Evolutionary conservation across 1,140 invertebrate species (phyloP).

Genomic region (Spodoptera litura): DNA sequence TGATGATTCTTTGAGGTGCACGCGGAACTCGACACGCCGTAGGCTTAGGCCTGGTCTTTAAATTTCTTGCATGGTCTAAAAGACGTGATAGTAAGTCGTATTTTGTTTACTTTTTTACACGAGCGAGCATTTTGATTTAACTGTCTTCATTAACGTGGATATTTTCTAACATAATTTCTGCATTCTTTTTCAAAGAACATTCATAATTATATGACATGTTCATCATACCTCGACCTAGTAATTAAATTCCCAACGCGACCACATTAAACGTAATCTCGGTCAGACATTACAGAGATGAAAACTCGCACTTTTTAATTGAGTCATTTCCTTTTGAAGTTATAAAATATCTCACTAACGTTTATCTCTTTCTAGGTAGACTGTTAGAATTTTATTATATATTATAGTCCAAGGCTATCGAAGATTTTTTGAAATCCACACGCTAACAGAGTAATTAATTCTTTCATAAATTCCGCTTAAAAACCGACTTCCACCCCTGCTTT

Average conservation of each 20-base stretch:
- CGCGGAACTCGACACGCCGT: too few relatives aligned
- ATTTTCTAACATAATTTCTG: background rate
- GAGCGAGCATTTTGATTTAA: background rate
- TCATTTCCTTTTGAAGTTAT: slow-evolving; percentile 13
- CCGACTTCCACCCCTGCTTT: too few relatives aligned
- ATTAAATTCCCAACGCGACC: slow-evolving; percentile 26
- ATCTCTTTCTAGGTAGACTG: background rate
- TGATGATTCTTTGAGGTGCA: too few relatives aligned
- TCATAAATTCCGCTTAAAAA: too few relatives aligned
- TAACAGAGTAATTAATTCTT: too few relatives aligned
- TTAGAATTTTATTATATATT: too few relatives aligned
- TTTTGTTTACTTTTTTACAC: too few relatives aligned
- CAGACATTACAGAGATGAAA: slow-evolving; percentile 31
- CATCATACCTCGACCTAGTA: background rate
- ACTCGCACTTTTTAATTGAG: slow-evolving; percentile 23
- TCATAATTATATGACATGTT: slow-evolving; percentile 4
- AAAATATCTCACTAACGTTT: slow-evolving; percentile 9
- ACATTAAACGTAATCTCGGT: slow-evolving; percentile 1
- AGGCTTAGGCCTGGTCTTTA: too few relatives aligned
- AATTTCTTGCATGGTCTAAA: too few relatives aligned
- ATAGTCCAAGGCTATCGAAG: too few relatives aligned
- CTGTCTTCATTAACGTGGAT: slow-evolving; percentile 15
- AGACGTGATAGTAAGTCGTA: too few relatives aligned
- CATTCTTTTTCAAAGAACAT: background rate
- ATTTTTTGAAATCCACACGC: too few relatives aligned